A percentile compares a stretch with the other conserved stretches of the same genome.
Evolutionary conservation across 92 coral and sea anemone species (phyloP).

Genomic region (Porites cylindrica): DNA sequence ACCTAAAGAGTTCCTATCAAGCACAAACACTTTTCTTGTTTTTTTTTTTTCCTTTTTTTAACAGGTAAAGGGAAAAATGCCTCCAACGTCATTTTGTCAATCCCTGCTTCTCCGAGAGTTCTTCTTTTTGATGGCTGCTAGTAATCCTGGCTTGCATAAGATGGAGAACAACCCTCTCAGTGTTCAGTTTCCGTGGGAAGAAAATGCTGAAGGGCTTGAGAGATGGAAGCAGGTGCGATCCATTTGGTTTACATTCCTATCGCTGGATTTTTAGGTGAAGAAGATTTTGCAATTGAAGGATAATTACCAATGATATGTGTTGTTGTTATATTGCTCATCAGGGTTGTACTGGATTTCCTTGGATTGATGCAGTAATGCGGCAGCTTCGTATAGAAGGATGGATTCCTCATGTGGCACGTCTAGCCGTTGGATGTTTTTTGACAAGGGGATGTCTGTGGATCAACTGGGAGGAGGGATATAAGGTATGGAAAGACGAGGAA

Average conservation of each 20-base stretch:
- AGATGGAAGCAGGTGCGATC: slow-evolving; percentile 80
- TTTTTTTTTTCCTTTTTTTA: background rate
- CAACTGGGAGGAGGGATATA: slow-evolving; percentile 94
- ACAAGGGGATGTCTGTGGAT: slow-evolving; percentile 94
- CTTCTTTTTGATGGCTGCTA: slow-evolving; percentile 66
- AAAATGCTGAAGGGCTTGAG: slow-evolving; percentile 61
- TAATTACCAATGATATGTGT: background rate
- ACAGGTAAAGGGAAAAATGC: slow-evolving; percentile 59
- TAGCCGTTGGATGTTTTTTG: slow-evolving; percentile 87
- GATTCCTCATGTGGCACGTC: slow-evolving; percentile 85
- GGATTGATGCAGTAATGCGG: slow-evolving; percentile 92
- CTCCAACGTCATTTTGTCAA: slow-evolving; percentile 55
- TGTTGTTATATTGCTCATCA: background rate
- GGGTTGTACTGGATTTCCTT: slow-evolving; percentile 92
- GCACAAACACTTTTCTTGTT: background rate
- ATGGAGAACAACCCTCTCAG: slow-evolving; percentile 72
- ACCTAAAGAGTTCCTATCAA: background rate
- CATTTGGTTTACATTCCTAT: background rate
- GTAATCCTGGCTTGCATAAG: slow-evolving; percentile 73
- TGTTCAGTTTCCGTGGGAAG: slow-evolving; percentile 85
- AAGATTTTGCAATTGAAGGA: too few species aligned
- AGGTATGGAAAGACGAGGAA: slow-evolving; percentile 47
- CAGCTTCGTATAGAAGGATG: slow-evolving; percentile 85
- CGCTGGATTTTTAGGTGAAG: background rate
- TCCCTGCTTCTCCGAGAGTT: slow-evolving; percentile 81